phyloP scores from a whole-genome alignment of 2,113 vertebrate species.

The Petrocephalus microphthalmus region DNA sequence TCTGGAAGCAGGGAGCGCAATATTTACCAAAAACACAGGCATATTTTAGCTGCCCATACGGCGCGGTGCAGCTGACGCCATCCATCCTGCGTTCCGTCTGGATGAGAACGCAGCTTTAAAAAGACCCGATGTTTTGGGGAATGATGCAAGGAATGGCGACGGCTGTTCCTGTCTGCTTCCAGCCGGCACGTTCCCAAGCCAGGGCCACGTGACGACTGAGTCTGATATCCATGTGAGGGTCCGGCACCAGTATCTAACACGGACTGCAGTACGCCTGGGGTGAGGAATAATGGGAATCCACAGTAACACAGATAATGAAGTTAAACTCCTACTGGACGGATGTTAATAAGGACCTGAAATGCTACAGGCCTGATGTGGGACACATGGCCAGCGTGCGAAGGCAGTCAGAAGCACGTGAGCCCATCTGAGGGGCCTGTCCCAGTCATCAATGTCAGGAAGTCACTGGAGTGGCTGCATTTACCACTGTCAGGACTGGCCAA shows the following conservation, averaged over 20 bases:
- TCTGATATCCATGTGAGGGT: background rate
- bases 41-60: background rate
- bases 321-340: constrained; percentile 26
- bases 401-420: background rate
- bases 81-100: background rate
- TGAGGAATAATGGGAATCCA: constrained; percentile 41
- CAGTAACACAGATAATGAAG: constrained; percentile 44
- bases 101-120: constrained; percentile 11
- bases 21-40: constrained; percentile 30
- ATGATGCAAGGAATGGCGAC: background rate
- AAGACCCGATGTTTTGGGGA: background rate
- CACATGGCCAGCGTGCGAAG: background rate
- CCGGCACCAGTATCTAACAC: constrained; percentile 20
- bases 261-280: constrained; percentile 38
- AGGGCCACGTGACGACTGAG: background rate
- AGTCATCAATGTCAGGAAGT: background rate
- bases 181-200: background rate
- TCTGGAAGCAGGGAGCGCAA: background rate
- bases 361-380: background rate
- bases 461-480: background rate
- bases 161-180: background rate
- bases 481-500: background rate
- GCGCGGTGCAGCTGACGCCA: constrained; percentile 19
- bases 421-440: background rate
- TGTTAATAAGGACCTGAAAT: constrained; percentile 45